Base-by-base conservation (phyloP, 2,797 vertebrate species). In the Peromyscus attwateri region DNA sequence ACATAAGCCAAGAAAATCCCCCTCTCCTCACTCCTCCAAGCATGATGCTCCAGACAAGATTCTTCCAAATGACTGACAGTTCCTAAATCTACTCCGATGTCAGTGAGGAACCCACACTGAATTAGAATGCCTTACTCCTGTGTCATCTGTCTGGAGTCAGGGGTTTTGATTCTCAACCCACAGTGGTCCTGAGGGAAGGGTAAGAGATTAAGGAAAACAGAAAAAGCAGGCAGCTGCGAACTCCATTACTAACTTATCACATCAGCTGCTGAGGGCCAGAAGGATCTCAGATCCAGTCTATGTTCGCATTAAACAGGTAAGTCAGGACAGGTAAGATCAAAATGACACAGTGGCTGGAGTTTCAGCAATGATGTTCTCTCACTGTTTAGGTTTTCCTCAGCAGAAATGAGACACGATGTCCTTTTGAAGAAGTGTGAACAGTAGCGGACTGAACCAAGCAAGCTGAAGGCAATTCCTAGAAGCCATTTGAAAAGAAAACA, bases 401-500 rank as follows among this genome's bases (percentile, higher is more conserved):
- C 68, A 94, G 68, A 96, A 96, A 95, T 89, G 12, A 95, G 82
- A 96, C 95, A 87, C 6, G 8, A 87, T 43, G 40, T 95, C 71
- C 94, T 96, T 97, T 95, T 94, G 71, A 94, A 97, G 66, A 94
- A 87, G 49, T 55, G 25, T 92, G 57, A 90, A 57, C 0, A 0
- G 91, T 89, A 19, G 73, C 95, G 87, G 66, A 95, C 94, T 97
- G 96, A 90, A 79, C 49, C 71, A 95, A 90, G 66, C 62, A 66
- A 96, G 90, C 95, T 37, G 66, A 96, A 95, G 81, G 85, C 46
- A 92, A 96, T 96, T 97, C 95, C 92, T 97, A 97, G 92, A 97
- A 96, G 73, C 60, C 71, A 85, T 97, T 96, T 92, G 92, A 96
- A 98, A 98, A 97, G 70, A 95, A 97, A 97, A 94, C 93, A 73